Base-by-base conservation (phyloP, 64 coral and sea anemone genomes). In the Astreopora myriophthalma region DNA sequence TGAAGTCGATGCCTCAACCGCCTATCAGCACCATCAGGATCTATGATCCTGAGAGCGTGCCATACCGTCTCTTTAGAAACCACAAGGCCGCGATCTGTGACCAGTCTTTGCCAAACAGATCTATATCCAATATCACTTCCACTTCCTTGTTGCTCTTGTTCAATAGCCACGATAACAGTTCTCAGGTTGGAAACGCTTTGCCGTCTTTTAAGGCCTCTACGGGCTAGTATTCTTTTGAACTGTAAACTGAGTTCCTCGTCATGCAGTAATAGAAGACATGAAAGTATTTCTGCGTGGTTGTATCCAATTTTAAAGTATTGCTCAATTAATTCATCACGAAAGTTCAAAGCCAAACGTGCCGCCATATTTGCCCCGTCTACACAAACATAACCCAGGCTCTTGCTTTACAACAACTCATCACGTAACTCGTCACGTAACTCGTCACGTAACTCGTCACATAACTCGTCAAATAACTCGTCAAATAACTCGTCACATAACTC, bases 31-130 rank as follows among this genome's bases (percentile, higher is more conserved):
- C 49, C 49, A 55, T 55, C 49, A 14, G 86, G 71, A 89, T 89
- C 86, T 37, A 89, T 76, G 22, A 89, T 89, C 33, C 69, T 74
- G 27, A 89, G 48, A 33, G 86, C 71, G 46, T 89, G 40, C 62
- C 71, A 31, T 63, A 89, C 86, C 19, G 57, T 75, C 75, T 89
- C 86, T 89, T 89, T 89, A 62, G 69, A 35, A 36, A 89, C 86
- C n/a, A 63, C 46, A 46, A 89, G 48, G 44, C 40, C 29, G 55
- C 76, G 86, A 34, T 89, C 44, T 11, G 75, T 48, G 20, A 89
- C 73, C 8, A 89, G 32, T 39, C 37, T 62, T 69, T 86, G 83
- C 83, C 83, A 86, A 62, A 86, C 67, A 26, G 83, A 67, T 38
- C 83, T 62, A 64, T 86, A 86, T 26, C 83, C 83, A 30, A 86